These are phyloP conservation scores for Drosophila parabipectinata DNA, from an alignment of 1,140 invertebrate genomes.

Conservation along the genomic window DNA sequence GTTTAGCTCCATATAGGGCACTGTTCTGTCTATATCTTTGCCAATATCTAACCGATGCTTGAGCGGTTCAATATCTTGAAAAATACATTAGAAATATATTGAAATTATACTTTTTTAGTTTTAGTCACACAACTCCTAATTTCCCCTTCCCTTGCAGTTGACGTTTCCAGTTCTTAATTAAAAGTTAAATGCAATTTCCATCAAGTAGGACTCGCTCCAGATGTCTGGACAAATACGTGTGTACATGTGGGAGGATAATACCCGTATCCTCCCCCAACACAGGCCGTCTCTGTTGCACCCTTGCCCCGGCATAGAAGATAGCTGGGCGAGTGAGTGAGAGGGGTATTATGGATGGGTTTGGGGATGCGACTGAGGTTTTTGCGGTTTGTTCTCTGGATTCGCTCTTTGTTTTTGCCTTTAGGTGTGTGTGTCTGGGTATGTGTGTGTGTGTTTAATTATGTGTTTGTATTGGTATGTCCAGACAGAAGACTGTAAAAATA, in stretches of 20 bases:
- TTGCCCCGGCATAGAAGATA: not conserved
- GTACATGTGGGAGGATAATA: not conserved
- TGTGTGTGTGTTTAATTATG: slow-evolving; percentile 41
- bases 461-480: slow-evolving; percentile 35
- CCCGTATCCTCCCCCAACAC: not conserved
- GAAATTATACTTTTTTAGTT: not conserved
- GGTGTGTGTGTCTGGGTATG: not conserved
- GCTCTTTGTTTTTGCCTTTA: slow-evolving; percentile 7
- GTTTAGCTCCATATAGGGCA: too few relatives aligned
- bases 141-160: too few relatives aligned
- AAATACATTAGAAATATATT: not conserved
- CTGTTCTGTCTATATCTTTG: too few relatives aligned
- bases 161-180: slow-evolving; percentile 35
- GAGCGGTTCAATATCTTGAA: too few relatives aligned
- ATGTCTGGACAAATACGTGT: slow-evolving; percentile 14
- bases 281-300: not conserved
- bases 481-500: slow-evolving; percentile 8
- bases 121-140: not conserved
- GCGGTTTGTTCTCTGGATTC: slow-evolving; percentile 45
- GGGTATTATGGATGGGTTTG: slow-evolving; percentile 18
- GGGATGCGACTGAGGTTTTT: slow-evolving; percentile 69
- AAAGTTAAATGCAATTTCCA: slow-evolving; percentile 43
- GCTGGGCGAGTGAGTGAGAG: not conserved
- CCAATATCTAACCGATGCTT: too few relatives aligned
- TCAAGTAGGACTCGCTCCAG: slow-evolving; percentile 16